Evolutionary conservation across 1,140 invertebrate genomes (phyloP).

Genomic region (Calliphora vicina): DNA sequence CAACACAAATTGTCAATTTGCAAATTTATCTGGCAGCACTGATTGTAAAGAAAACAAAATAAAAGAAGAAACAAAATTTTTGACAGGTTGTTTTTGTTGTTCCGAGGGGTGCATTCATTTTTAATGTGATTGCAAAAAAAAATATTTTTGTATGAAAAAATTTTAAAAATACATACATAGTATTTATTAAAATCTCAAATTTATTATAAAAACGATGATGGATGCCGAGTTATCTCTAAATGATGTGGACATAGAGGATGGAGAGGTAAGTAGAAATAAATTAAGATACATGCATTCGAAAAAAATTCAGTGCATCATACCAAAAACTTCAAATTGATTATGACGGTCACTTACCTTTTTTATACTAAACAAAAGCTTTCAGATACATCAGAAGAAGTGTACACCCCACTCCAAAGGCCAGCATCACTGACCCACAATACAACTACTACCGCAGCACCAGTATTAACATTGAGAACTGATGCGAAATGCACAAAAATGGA

Average conservation of each 20-base stretch:
- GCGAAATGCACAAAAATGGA: constrained; percentile 50
- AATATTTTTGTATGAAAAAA: not conserved
- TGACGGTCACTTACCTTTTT: constrained; percentile 25
- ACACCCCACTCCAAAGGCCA: constrained; percentile 65
- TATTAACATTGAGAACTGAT: constrained; percentile 36
- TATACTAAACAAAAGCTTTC: constrained; percentile 41
- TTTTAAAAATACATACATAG: not conserved
- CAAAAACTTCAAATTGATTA: not conserved
- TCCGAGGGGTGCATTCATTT: not conserved
- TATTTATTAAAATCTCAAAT: constrained; percentile 39
- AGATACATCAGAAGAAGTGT: constrained; percentile 54
- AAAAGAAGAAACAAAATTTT: too few species aligned
- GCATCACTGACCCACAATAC: constrained; percentile 41
- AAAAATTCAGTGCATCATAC: not conserved
- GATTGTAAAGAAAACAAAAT: too few species aligned
- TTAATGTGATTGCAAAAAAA: not conserved
- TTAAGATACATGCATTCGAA: too few species aligned
- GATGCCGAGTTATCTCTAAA: constrained; percentile 47
- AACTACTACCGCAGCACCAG: constrained; percentile 35
- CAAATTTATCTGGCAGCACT: too few species aligned
- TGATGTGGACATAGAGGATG: constrained; percentile 61
- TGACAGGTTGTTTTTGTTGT: not conserved
- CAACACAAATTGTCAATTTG: too few species aligned
- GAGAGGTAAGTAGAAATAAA: constrained; percentile 56
- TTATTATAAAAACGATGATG: constrained; percentile 38